Evolutionary conservation across 53 echinoderm and acorn worm genomes (phyloP), one percentile per base, ranked within the genome.

Genomic region (Temnopleurus reevesii): DNA sequence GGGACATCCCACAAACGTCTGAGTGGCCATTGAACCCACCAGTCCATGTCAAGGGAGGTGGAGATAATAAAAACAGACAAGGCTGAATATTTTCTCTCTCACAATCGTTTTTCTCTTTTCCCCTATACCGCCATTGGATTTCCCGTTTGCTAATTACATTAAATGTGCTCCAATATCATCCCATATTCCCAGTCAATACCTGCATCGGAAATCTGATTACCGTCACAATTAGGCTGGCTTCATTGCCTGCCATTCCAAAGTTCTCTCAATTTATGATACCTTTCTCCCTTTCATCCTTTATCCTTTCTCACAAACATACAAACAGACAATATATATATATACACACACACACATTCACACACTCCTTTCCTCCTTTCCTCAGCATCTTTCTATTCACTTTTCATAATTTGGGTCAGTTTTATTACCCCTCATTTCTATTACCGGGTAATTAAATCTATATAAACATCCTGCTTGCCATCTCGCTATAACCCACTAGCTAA

Each of bases 31-130:
- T 79, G 79, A 79, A 79, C 79, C 28, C 79, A n/a, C 46, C 27
- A 28, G 56, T 21, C 29, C 55, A 55, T 83, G 83, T 83, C 17
- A 26, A 56, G 83, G 49, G 36, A 55, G 36, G 21, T 83, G 83
- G 56, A 83, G 8, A 55, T 83, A 83, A 83, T 83, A 33, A 83
- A 55, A 55, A 83, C 83, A 55, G 83, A 83, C 83, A 83, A n/a
- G 30, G 4, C 51, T 79, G 79, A 25, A 47, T 79, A 79, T 79
- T 79, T 79, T 79, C 79, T 71, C 23, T 23, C 26, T 0, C 71
- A 38, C 71, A 33, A 30, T 71, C 41, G n/a, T 41, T 55, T 38
- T 71, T 21, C 23, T 41, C 63, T 33, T 71, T n/a, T 71, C n/a
- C 21, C 21, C 36, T 71, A 27, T 15, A n/a, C 80, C 45, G 77